Evolutionary conservation across 2,888 invertebrate species (phyloP), one percentile per base, ranked within the genome.

Genomic region (Hofmannophila pseudospretella): DNA sequence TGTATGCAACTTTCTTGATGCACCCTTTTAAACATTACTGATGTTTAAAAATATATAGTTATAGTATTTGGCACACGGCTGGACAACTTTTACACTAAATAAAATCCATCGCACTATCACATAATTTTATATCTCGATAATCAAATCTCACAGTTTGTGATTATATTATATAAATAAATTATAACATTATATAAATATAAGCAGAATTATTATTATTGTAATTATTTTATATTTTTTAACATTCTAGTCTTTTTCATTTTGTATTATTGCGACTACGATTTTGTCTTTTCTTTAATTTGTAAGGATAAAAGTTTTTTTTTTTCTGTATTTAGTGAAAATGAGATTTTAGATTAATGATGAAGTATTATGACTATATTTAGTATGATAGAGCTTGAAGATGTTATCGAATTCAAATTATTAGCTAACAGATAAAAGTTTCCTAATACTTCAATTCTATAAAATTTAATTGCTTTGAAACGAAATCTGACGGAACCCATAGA

Each of bases 231-330:
- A 47, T 53, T 60, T 62, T 71, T 74, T 82, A 81, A 81, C 76
- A 71, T 70, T 84, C 84, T 84, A 84, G 84, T 84, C 84, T 73
- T 69, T 70, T 70, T 74, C 61, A 31, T 66, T 16, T 73, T 68
- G 71, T 76, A 77, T 72, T 74, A 68, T 66, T 50, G 61, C 49
- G 63, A 64, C 56, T 59, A 55, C 49, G 58, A 62, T 60, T 55
- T 51, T 58, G 16, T 53, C 52, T 51, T 55, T 47, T 54, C 50
- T 47, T 44, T 42, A 32, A 39, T 51, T 52, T 51, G 30, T 48
- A 45, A 41, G 38, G 37, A 38, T 45, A 50, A 43, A 41, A 57
- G 52, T 47, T 55, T 39, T 55, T 41, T 27, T 25, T 41, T 53
- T 44, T 46, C n/a, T n/a, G n/a, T n/a, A 53, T 50, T 53, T 44